phyloP scores from a whole-genome alignment of 2,797 vertebrate genomes.

The Amblyopsis hoosieri region DNA sequence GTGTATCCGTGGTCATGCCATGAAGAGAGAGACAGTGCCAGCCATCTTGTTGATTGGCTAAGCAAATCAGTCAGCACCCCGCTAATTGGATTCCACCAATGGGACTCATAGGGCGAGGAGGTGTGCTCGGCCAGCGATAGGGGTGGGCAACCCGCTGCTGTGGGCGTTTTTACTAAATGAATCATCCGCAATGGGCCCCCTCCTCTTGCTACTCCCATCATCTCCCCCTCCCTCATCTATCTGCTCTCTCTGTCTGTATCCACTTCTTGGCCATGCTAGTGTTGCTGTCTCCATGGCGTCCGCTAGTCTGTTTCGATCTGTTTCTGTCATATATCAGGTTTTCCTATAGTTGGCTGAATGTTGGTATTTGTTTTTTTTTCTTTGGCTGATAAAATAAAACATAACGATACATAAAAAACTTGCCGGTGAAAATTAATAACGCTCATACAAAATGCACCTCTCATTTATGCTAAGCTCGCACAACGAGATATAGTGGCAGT shows the following conservation, averaged over 20 bases:
- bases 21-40: constrained; percentile 51
- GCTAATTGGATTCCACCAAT: constrained; percentile 81
- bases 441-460: too few relatives aligned
- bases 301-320: not conserved
- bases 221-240: constrained; percentile 17
- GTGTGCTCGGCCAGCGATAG: constrained; percentile 55
- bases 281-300: constrained; percentile 35
- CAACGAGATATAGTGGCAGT: too few relatives aligned
- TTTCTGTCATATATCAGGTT: too few relatives aligned
- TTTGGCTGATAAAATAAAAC: too few relatives aligned
- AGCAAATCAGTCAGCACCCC: constrained; percentile 78
- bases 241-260: constrained; percentile 50
- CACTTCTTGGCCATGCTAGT: constrained; percentile 44
- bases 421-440: too few relatives aligned
- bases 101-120: constrained; percentile 54
- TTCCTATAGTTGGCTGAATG: too few relatives aligned
- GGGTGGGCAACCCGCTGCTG: constrained; percentile 62
- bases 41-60: constrained; percentile 74
- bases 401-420: too few relatives aligned
- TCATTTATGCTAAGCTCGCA: too few relatives aligned
- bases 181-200: constrained; percentile 62
- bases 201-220: not conserved
- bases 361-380: too few relatives aligned
- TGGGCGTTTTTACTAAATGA: constrained; percentile 72
- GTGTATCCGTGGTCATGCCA: not conserved